Percentiles rank a stretch among this genome's conserved stretches.
Evolutionary conservation across 1,140 invertebrate genomes (phyloP).

Genomic region (Aphidius ervi): DNA sequence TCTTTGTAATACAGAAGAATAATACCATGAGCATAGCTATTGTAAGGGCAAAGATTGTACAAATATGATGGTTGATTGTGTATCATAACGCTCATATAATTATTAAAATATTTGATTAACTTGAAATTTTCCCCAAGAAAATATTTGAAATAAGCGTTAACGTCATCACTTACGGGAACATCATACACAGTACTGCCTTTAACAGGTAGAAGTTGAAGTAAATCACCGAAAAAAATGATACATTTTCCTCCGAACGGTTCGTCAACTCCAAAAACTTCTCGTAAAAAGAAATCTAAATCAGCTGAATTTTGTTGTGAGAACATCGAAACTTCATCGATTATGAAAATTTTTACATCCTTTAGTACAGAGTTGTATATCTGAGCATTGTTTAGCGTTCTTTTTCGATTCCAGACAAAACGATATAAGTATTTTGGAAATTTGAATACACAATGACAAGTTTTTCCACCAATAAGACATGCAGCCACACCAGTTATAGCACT

Average conservation of each 20-base stretch:
- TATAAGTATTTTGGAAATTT: constrained; percentile 4
- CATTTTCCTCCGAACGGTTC: constrained; percentile 12
- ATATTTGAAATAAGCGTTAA: constrained; percentile 23
- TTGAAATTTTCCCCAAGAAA: constrained; percentile 21
- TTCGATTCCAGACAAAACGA: constrained; percentile 5
- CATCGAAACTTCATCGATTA: constrained; percentile 30
- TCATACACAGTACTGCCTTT: constrained; percentile 19
- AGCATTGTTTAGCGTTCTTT: constrained; percentile 3
- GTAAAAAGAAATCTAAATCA: neutral
- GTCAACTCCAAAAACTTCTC: neutral
- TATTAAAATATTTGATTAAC: neutral
- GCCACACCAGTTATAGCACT: constrained; percentile 13
- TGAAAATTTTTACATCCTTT: constrained; percentile 15
- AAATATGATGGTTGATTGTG: no score
- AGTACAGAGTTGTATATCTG: constrained; percentile 16
- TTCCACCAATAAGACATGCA: constrained; percentile 11
- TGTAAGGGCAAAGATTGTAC: no score
- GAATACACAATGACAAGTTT: constrained; percentile 10
- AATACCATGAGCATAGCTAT: no score
- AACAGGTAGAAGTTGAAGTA: constrained; percentile 21
- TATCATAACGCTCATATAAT: no score
- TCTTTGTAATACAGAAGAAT: no score
- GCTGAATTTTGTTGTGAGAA: constrained; percentile 23
- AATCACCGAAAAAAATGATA: constrained; percentile 26
- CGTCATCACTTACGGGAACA: constrained; percentile 17